Percentiles rank a stretch among this genome's conserved stretches.
These are phyloP conservation scores for Achroia grisella DNA, from an alignment of 1,140 invertebrate species.

Conservation along the genomic window DNA sequence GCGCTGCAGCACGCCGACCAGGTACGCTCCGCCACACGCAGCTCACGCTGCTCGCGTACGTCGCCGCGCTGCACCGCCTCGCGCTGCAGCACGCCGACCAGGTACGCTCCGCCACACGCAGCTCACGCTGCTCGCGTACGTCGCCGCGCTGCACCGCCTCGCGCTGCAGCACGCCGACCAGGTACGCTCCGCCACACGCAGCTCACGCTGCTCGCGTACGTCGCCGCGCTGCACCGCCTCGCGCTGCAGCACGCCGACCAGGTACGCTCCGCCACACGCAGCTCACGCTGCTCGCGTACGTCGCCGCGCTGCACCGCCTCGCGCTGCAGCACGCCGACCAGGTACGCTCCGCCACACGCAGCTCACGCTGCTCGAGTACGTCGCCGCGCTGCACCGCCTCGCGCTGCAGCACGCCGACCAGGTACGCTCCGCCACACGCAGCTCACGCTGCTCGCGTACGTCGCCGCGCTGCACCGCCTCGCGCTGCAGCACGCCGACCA, in stretches of 20 bases:
- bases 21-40: conserved; percentile 78
- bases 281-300: conserved; percentile 79
- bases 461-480: conserved; percentile 78
- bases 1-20: conserved; percentile 78
- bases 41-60: conserved; percentile 80
- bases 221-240: conserved; percentile 78
- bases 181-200: conserved; percentile 78
- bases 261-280: conserved; percentile 78
- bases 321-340: conserved; percentile 78
- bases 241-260: conserved; percentile 78
- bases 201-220: conserved; percentile 79
- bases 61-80: conserved; percentile 78
- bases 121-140: conserved; percentile 79
- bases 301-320: conserved; percentile 78
- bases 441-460: conserved; percentile 79
- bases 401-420: conserved; percentile 78
- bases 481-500: conserved; percentile 78
- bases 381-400: conserved; percentile 78
- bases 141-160: conserved; percentile 78
- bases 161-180: conserved; percentile 78
- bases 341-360: conserved; percentile 78
- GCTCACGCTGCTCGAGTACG: conserved; percentile 79
- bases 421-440: conserved; percentile 78
- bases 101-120: conserved; percentile 78
- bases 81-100: conserved; percentile 78